Percentiles rank a stretch among this genome's conserved stretches.
Evolutionary conservation across 2,113 vertebrate species (phyloP).

Genomic region (Orthochromis indermauri): DNA sequence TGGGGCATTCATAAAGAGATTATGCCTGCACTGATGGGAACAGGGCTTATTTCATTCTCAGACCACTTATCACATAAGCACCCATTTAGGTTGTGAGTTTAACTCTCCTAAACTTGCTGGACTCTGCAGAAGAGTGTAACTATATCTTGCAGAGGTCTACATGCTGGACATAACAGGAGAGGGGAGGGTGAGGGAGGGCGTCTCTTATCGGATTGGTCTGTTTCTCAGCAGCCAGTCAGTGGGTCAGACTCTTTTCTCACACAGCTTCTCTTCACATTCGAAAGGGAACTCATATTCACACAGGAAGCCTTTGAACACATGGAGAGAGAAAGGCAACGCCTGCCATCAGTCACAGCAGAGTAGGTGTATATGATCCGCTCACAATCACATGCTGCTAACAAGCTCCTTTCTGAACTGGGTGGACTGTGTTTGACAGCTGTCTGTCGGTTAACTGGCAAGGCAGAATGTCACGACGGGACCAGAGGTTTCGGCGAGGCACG

Average conservation of each 20-base stretch:
- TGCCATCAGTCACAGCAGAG: neutral
- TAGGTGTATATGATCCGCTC: neutral
- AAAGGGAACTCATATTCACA: slow-evolving; percentile 5
- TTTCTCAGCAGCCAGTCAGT: slow-evolving; percentile 10
- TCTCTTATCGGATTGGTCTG: slow-evolving; percentile 14
- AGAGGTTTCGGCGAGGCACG: slow-evolving; percentile 63
- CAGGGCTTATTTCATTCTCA: neutral
- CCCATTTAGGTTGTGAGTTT: neutral
- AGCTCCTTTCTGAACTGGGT: neutral
- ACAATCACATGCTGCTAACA: neutral
- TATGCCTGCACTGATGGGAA: slow-evolving; percentile 36
- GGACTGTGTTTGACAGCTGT: neutral
- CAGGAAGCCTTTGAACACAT: slow-evolving; percentile 40
- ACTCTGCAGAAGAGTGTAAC: slow-evolving; percentile 18
- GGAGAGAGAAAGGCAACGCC: slow-evolving; percentile 8
- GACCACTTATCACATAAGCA: neutral
- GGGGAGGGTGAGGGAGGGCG: neutral
- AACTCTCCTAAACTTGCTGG: neutral
- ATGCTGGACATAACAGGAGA: slow-evolving; percentile 5
- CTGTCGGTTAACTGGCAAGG: neutral
- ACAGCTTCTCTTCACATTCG: neutral
- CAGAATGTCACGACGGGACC: slow-evolving; percentile 70
- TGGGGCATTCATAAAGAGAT: slow-evolving; percentile 64
- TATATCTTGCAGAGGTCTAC: slow-evolving; percentile 17
- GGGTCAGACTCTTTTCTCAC: slow-evolving; percentile 25